Percentiles rank a stretch among this genome's conserved stretches.
phyloP scores from a whole-genome alignment of 2,888 invertebrate species.

The Helicoverpa assulta region DNA sequence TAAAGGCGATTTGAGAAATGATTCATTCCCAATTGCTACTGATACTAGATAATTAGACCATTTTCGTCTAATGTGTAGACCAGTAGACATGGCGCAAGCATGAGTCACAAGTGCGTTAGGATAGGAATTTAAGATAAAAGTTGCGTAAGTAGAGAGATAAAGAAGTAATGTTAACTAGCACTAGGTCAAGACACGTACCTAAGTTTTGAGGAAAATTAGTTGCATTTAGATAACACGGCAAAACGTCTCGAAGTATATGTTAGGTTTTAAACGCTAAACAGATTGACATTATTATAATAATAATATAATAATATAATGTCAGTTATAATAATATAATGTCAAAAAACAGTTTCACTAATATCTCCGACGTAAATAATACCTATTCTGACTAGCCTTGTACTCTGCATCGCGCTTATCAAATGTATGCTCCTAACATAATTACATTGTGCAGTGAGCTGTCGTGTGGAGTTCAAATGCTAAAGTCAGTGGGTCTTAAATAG shows the following conservation, averaged over 20 bases:
- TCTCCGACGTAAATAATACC: background rate
- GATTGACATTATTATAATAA: too few species aligned
- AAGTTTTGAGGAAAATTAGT: background rate
- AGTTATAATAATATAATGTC: too few species aligned
- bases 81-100: conserved; percentile 23
- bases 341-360: background rate
- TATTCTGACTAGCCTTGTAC: conserved; percentile 22
- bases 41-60: conserved; percentile 22
- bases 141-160: conserved; percentile 18
- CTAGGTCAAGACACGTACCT: background rate
- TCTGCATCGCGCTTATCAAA: conserved; percentile 28
- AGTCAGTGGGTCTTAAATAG: conserved; percentile 57
- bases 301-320: too few species aligned
- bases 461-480: conserved; percentile 53
- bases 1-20: conserved; percentile 19
- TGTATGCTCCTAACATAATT: conserved; percentile 25
- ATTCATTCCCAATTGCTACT: conserved; percentile 20
- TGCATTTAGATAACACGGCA: background rate
- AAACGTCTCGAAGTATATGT: too few species aligned
- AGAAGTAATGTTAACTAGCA: background rate
- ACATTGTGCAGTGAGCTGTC: conserved; percentile 19
- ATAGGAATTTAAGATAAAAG: conserved; percentile 27
- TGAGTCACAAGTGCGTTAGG: conserved; percentile 16
- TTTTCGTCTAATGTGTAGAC: conserved; percentile 8
- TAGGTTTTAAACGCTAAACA: too few species aligned